A percentile compares a stretch with the other conserved stretches of the same genome.
Conservation (phyloP, 2,888 invertebrate species). For the Celastrina argiolus region DNA sequence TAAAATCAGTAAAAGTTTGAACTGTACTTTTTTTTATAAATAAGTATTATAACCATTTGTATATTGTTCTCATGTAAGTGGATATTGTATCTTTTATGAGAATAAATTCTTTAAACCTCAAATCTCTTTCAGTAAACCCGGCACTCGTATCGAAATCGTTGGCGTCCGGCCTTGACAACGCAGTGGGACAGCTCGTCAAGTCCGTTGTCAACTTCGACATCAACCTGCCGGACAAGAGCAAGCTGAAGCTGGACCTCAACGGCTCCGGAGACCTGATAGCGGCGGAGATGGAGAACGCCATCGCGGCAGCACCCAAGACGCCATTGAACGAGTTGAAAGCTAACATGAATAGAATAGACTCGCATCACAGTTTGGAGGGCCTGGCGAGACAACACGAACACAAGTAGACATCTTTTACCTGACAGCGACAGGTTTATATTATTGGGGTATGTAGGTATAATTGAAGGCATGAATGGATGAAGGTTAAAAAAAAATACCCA, state of each 20-base stretch:
- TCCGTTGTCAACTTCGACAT: constrained; percentile 57
- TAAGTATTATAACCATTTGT: too few relatives aligned
- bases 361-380: constrained; percentile 63
- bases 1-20: too few relatives aligned
- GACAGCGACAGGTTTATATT: too few relatives aligned
- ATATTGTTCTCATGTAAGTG: too few relatives aligned
- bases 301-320: constrained; percentile 37
- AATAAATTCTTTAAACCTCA: too few relatives aligned
- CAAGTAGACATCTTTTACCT: neutral
- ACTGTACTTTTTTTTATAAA: too few relatives aligned
- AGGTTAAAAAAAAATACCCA: too few relatives aligned
- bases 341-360: constrained; percentile 72
- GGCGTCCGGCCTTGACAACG: constrained; percentile 50
- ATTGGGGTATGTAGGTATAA: too few relatives aligned
- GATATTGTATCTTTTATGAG: too few relatives aligned
- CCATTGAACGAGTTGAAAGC: constrained; percentile 60
- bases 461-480: too few relatives aligned
- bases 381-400: constrained; percentile 39
- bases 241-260: constrained; percentile 42
- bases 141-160: constrained; percentile 50
- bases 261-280: constrained; percentile 57
- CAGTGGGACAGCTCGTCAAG: constrained; percentile 38
- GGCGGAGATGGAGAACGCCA: constrained; percentile 40
- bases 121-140: constrained; percentile 30
- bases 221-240: constrained; percentile 41